Evolutionary conservation across 2,797 vertebrate species (phyloP).

Genomic region (Sparus aurata): DNA sequence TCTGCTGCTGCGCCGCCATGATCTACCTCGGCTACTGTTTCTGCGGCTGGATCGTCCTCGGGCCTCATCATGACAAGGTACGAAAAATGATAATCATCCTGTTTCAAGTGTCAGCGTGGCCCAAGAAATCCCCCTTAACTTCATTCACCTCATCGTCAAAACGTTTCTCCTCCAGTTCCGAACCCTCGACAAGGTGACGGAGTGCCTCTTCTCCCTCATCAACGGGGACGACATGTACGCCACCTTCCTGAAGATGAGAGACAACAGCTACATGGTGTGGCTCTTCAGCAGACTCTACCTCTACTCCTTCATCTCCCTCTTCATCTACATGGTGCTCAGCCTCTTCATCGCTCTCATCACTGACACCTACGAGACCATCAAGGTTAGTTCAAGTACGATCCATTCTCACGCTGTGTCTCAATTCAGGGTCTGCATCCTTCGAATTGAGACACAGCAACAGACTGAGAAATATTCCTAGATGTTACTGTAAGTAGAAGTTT

Average conservation of each 20-base stretch:
- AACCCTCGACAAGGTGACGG: slow-evolving; percentile 91
- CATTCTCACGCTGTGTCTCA: no score
- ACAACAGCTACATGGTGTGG: slow-evolving; percentile 94
- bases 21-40: slow-evolving; percentile 98
- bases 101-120: background rate
- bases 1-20: slow-evolving; percentile 94
- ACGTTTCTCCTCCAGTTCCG: slow-evolving; percentile 86
- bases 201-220: slow-evolving; percentile 96
- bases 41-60: slow-evolving; percentile 98
- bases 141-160: background rate
- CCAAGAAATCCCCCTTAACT: background rate
- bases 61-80: slow-evolving; percentile 97
- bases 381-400: slow-evolving; percentile 84
- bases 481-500: background rate
- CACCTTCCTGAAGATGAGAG: slow-evolving; percentile 92
- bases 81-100: background rate
- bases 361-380: slow-evolving; percentile 96
- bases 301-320: slow-evolving; percentile 96
- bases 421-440: no score
- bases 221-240: slow-evolving; percentile 97
- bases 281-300: slow-evolving; percentile 95
- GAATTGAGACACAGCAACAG: no score
- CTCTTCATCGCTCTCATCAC: slow-evolving; percentile 97
- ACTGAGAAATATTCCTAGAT: background rate
- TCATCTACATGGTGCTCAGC: slow-evolving; percentile 98